Evolutionary conservation across 2,113 vertebrate genomes (phyloP), one percentile per base, ranked within the genome.

Genomic region (Eurystomus gularis): DNA sequence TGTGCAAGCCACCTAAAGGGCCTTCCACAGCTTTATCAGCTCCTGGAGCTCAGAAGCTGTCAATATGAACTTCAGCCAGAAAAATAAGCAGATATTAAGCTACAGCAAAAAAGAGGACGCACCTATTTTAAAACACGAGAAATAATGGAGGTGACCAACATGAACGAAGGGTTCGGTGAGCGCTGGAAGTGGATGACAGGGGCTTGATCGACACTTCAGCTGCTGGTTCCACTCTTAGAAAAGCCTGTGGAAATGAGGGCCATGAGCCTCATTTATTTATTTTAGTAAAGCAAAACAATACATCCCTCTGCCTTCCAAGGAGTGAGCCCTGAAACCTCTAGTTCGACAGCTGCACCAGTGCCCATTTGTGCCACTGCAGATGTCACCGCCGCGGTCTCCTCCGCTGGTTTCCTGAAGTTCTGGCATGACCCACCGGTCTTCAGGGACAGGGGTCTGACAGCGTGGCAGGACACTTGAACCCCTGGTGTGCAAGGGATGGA

Each of bases 281-380:
- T 52, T 49, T 57, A 40, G 44, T 52, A 11, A 76, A 86, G 60
- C 68, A 46, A 64, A 90, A 54, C 28, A 39, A 58, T 3, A 28
- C 17, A 44, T 24, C 13, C 15, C 46, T 85, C 24, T 66, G 64
- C 26, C 51, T 88, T 73, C n/a, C 64, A 35, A 6, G 44, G 33
- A 7, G 39, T 2, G 39, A 80, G 8, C 29, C 29, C 0, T 0
- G 1, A 37, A 65, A 42, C 19, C 33, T n/a, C 61, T 9, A 9
- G 49, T 25, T 17, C 1, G 3, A 17, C 72, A 84, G 35, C 25
- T 28, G 33, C 18, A 39, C 24, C 65, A 26, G 39, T 7, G 12
- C 42, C 49, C 35, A 26, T 31, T 42, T 28, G 40, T 29, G 24
- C 17, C 42, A 48, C 33, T 78, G 21, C 88, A 60, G 17, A 10